phyloP scores from a whole-genome alignment of 2,113 vertebrate genomes.

The Carassius gibelio region DNA sequence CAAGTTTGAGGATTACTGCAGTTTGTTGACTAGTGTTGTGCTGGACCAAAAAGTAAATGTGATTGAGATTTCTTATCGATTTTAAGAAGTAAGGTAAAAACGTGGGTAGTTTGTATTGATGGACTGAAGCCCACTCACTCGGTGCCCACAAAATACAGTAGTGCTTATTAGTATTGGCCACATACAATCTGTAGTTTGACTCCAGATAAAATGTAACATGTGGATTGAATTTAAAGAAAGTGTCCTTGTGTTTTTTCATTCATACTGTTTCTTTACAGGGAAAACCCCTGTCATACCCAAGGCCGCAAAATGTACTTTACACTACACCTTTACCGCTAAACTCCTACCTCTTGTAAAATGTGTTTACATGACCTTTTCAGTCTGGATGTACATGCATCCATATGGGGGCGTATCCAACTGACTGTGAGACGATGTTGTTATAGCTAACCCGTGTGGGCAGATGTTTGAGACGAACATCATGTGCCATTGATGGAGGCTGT shows the following conservation, averaged over 20 bases:
- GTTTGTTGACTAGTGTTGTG: not conserved
- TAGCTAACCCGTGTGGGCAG: slow-evolving; percentile 4
- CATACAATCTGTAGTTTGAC: not conserved
- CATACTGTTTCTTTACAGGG: not conserved
- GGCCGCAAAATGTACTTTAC: not conserved
- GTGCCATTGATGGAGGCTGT: not conserved
- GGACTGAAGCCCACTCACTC: not conserved
- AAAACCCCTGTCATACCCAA: not conserved
- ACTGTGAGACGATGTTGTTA: not conserved
- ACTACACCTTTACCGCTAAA: slow-evolving; percentile 6
- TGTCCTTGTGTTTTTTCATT: not conserved
- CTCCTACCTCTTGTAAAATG: not conserved
- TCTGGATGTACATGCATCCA: not conserved
- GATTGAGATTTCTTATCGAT: not conserved
- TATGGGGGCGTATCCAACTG: not conserved
- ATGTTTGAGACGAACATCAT: not conserved
- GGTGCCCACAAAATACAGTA: not conserved
- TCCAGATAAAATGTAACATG: not conserved
- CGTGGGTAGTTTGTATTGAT: not conserved
- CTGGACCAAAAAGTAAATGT: not conserved
- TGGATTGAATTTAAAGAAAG: not conserved
- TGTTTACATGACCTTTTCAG: not conserved
- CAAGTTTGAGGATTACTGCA: not conserved
- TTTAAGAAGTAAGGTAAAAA: not conserved
- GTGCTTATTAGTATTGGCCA: not conserved